phyloP scores from a whole-genome alignment of 2,888 invertebrate genomes.

The Ectemnius continuus region DNA sequence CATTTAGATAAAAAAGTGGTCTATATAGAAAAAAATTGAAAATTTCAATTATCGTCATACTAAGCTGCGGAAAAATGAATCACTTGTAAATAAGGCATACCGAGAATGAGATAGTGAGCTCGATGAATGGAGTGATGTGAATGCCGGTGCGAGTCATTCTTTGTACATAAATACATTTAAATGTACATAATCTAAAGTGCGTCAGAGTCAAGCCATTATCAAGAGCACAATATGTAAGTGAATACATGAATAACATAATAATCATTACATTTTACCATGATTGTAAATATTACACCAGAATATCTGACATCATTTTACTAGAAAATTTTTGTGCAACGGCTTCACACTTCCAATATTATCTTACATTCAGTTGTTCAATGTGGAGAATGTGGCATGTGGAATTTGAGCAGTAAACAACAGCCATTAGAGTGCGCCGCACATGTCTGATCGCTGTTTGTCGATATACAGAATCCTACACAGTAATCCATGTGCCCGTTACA shows the following conservation, averaged over 20 bases:
- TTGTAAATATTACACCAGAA: constrained; percentile 71
- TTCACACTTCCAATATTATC: constrained; percentile 60
- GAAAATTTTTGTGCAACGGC: constrained; percentile 68
- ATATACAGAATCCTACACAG: constrained; percentile 34
- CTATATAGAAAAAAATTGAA: constrained; percentile 57
- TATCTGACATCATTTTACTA: constrained; percentile 66
- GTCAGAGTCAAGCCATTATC: constrained; percentile 75
- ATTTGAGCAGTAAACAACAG: constrained; percentile 29
- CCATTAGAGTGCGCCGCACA: constrained; percentile 22
- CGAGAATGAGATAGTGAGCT: constrained; percentile 72
- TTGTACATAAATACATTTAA: constrained; percentile 77
- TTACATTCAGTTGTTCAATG: constrained; percentile 39
- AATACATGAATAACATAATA: constrained; percentile 61
- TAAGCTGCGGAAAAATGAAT: constrained; percentile 66
- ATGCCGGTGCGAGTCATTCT: constrained; percentile 76
- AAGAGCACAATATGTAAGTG: constrained; percentile 64
- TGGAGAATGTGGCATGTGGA: constrained; percentile 39
- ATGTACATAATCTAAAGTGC: constrained; percentile 75
- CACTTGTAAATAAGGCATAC: constrained; percentile 75
- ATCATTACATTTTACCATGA: constrained; percentile 73
- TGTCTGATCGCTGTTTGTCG: constrained; percentile 26
- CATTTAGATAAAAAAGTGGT: constrained; percentile 61
- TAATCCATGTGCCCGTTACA: constrained; percentile 47
- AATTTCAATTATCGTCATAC: constrained; percentile 69
- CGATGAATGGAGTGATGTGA: constrained; percentile 72